These are phyloP conservation scores for Ophion costatus DNA, from an alignment of 2,888 invertebrate genomes.

Conservation along the genomic window DNA sequence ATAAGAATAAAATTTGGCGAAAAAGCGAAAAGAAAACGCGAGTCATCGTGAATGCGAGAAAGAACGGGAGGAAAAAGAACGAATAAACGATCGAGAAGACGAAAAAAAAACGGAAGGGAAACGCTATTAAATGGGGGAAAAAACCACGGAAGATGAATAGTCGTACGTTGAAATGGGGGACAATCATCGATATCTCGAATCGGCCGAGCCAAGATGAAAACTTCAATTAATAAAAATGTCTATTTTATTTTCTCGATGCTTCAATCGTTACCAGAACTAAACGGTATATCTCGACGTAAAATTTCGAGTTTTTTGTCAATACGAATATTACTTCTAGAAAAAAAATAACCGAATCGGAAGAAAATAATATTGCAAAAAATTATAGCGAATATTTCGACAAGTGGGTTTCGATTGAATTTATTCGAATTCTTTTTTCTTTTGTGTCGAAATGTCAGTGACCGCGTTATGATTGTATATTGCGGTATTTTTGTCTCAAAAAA, in stretches of 20 bases:
- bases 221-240: conserved; percentile 9
- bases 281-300: not conserved
- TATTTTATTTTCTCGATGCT: not conserved
- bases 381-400: no score
- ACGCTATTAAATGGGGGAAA: conserved; percentile 1
- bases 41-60: conserved; percentile 4
- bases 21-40: not conserved
- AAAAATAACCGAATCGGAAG: no score
- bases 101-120: conserved; percentile 5
- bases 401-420: no score
- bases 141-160: not conserved
- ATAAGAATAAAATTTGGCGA: conserved; percentile 34
- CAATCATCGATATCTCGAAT: not conserved
- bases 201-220: conserved; percentile 9
- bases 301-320: not conserved
- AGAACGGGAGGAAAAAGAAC: not conserved
- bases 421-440: no score
- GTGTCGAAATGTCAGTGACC: no score
- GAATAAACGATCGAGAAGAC: not conserved
- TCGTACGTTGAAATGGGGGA: not conserved
- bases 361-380: no score
- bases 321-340: no score
- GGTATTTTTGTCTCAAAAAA: no score
- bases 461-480: no score
- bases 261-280: not conserved